phyloP scores from a whole-genome alignment of 2,113 vertebrate species.

The Cyphomyrus discorhynchus region DNA sequence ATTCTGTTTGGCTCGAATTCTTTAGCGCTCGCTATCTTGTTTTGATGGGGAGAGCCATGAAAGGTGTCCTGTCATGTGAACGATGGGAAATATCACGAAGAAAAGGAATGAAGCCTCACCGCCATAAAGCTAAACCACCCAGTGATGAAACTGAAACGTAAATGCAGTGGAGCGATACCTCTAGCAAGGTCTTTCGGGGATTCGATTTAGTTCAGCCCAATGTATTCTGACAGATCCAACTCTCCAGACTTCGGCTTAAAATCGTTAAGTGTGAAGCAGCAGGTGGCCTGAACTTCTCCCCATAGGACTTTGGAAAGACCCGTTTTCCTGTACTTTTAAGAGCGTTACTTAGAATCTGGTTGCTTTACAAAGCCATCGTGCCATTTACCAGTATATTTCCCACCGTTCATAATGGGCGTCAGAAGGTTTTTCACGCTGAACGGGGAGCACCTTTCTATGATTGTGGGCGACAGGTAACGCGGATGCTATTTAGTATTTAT shows the following conservation, averaged over 20 bases:
- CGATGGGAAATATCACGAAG: not conserved
- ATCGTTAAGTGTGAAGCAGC: not conserved
- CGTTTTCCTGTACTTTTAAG: not conserved
- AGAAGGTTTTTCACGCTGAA: not conserved
- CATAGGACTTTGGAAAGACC: not conserved
- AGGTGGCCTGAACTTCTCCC: not conserved
- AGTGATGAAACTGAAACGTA: not conserved
- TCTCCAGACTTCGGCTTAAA: not conserved
- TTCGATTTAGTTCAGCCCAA: not conserved
- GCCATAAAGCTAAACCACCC: not conserved
- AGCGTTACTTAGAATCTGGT: not conserved
- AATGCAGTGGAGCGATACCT: not conserved
- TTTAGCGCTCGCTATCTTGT: not conserved
- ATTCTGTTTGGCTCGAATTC: not conserved
- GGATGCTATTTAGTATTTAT: not conserved
- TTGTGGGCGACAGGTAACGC: not conserved
- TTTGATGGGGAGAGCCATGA: not conserved
- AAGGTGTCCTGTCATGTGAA: not conserved
- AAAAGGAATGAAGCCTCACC: not conserved
- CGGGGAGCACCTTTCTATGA: not conserved
- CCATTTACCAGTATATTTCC: not conserved
- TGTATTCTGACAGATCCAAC: slow-evolving; percentile 5
- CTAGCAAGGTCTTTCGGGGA: not conserved
- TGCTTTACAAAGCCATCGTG: not conserved
- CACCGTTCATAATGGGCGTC: too few species aligned